Conservation (phyloP, 2,113 vertebrate species). For the Rhinoderma darwinii region DNA sequence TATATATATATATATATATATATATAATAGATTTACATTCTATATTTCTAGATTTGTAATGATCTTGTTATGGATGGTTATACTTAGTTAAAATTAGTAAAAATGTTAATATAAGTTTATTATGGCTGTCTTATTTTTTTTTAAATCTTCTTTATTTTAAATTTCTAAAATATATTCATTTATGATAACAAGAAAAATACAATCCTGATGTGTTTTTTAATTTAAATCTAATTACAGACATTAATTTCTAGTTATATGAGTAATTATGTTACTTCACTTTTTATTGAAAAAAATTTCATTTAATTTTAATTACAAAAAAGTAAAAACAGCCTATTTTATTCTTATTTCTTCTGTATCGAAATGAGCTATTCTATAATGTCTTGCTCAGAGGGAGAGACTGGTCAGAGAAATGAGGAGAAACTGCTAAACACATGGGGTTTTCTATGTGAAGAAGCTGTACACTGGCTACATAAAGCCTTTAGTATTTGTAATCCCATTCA, state of each 20-base stretch:
- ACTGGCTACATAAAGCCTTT: neutral
- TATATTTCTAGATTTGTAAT: too few relatives aligned
- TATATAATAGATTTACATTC: too few relatives aligned
- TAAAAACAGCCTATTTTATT: neutral
- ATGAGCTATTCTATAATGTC: neutral
- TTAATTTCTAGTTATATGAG: neutral
- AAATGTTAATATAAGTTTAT: neutral
- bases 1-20: too few relatives aligned
- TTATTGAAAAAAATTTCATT: neutral
- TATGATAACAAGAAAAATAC: neutral
- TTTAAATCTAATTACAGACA: neutral
- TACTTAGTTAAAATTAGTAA: neutral
- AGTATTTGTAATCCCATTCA: conserved; percentile 8
- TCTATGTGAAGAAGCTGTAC: neutral
- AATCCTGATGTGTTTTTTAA: neutral
- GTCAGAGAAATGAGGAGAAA: neutral
- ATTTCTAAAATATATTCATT: neutral
- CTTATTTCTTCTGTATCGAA: neutral
- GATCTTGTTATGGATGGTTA: too few relatives aligned
- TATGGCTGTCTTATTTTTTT: neutral
- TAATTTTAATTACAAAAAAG: neutral
- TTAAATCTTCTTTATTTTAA: too few relatives aligned
- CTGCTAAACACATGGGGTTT: neutral
- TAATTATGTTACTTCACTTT: neutral
- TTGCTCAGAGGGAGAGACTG: neutral